These are phyloP conservation scores for Coccyzus lansbergi DNA, from an alignment of 2,797 vertebrate genomes.

Conservation along the genomic window DNA sequence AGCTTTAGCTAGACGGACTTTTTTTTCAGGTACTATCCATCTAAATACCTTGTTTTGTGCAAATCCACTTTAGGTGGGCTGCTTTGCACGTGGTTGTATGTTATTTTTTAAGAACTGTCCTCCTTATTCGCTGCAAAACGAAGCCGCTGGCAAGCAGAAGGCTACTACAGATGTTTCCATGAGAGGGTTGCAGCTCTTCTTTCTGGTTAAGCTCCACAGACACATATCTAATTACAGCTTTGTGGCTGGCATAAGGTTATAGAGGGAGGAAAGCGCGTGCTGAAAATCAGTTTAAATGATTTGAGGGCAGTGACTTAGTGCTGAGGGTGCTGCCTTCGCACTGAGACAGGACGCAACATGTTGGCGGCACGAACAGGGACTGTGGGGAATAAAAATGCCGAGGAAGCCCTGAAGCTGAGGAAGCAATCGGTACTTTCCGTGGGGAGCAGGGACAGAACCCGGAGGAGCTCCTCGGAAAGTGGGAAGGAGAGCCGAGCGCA, in stretches of 20 bases:
- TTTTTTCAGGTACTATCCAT: accelerated
- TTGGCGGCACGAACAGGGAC: slow-evolving; percentile 85
- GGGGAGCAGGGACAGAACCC: slow-evolving; percentile 72
- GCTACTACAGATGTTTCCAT: slow-evolving; percentile 31
- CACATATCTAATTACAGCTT: slow-evolving; percentile 89
- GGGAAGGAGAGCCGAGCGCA: slow-evolving; percentile 72
- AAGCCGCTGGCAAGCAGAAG: neutral
- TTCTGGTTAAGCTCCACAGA: slow-evolving; percentile 69
- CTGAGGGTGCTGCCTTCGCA: neutral
- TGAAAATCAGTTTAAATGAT: slow-evolving; percentile 59
- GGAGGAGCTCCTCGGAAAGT: slow-evolving; percentile 80
- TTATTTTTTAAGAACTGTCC: accelerated
- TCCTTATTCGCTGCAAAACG: neutral
- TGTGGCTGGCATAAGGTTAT: slow-evolving; percentile 80
- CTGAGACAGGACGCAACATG: slow-evolving; percentile 73
- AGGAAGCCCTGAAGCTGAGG: slow-evolving; percentile 78
- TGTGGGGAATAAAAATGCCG: slow-evolving; percentile 75
- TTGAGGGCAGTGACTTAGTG: slow-evolving; percentile 51
- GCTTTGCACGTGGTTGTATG: neutral
- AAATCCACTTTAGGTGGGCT: accelerated
- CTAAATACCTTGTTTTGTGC: accelerated
- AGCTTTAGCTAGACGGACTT: neutral
- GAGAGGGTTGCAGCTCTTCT: slow-evolving; percentile 61
- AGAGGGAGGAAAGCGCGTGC: slow-evolving; percentile 69
- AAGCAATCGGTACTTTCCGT: slow-evolving; percentile 84